phyloP scores from a whole-genome alignment of 2,113 vertebrate species.

The Chaetorhynchus papuensis region DNA sequence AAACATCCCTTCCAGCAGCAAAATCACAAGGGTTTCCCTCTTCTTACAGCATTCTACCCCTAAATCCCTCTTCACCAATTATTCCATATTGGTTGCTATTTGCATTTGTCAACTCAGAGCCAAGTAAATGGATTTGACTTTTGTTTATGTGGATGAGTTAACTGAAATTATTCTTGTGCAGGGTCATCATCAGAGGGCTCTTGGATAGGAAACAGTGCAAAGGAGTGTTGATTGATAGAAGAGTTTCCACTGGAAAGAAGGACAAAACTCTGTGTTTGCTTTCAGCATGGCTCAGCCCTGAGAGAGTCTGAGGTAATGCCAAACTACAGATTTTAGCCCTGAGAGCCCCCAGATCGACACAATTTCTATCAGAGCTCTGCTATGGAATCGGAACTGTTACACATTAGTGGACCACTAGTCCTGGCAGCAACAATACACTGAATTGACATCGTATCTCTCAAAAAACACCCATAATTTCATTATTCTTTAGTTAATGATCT shows the following conservation, averaged over 20 bases:
- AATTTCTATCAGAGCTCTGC: background rate
- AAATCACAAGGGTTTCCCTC: background rate
- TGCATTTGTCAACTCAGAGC: background rate
- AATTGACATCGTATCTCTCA: background rate
- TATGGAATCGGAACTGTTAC: background rate
- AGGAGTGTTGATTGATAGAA: background rate
- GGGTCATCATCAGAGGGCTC: background rate
- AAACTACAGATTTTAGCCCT: background rate
- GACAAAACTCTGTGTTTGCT: background rate
- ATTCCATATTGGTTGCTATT: background rate
- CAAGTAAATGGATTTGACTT: background rate
- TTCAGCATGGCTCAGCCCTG: background rate
- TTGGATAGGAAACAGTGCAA: background rate
- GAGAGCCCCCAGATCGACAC: background rate
- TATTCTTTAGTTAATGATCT: background rate
- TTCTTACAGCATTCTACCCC: background rate
- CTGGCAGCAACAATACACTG: background rate
- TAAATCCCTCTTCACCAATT: background rate
- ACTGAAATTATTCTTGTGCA: background rate
- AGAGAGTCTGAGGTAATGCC: background rate
- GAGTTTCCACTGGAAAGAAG: background rate
- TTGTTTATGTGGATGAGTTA: background rate
- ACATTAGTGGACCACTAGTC: background rate
- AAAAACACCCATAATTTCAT: background rate
- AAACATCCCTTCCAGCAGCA: background rate